Conservation (phyloP, 2,888 invertebrate species). For the Melitaea athalia region DNA sequence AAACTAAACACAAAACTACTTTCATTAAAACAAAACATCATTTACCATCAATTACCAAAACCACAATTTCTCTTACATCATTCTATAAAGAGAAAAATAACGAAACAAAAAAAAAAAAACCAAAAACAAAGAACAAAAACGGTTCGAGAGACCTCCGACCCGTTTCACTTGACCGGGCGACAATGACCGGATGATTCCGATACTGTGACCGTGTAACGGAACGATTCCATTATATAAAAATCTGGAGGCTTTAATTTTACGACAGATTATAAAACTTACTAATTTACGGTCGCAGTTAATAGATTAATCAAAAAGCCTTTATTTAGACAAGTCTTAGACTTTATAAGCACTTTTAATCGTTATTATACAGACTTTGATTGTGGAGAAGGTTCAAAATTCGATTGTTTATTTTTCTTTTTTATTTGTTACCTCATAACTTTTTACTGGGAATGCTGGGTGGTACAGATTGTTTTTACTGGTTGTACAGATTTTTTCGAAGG, state of each 20-base stretch:
- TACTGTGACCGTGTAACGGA: slow-evolving; percentile 35
- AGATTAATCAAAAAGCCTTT: too few species aligned
- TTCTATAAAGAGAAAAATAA: slow-evolving; percentile 7
- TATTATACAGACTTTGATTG: too few species aligned
- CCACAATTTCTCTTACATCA: slow-evolving; percentile 14
- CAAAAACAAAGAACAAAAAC: slow-evolving; percentile 35
- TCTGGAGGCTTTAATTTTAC: slow-evolving; percentile 13
- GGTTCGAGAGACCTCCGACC: slow-evolving; percentile 40
- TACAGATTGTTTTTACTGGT: background rate
- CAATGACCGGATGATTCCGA: slow-evolving; percentile 38
- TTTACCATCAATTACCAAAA: background rate
- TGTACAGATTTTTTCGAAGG: too few species aligned
- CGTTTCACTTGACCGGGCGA: slow-evolving; percentile 40
- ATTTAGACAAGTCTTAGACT: too few species aligned
- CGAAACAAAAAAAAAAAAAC: slow-evolving; percentile 26
- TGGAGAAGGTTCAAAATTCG: too few species aligned
- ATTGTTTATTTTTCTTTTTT: too few species aligned
- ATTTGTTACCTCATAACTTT: too few species aligned
- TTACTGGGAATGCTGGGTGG: too few species aligned
- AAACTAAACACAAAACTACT: background rate
- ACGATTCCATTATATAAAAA: slow-evolving; percentile 26
- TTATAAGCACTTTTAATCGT: too few species aligned
- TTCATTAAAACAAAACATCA: background rate
- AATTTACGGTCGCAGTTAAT: too few species aligned
- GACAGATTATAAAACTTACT: background rate